Evolutionary conservation across 2,113 vertebrate genomes (phyloP).

Genomic region (Mesocricetus auratus): DNA sequence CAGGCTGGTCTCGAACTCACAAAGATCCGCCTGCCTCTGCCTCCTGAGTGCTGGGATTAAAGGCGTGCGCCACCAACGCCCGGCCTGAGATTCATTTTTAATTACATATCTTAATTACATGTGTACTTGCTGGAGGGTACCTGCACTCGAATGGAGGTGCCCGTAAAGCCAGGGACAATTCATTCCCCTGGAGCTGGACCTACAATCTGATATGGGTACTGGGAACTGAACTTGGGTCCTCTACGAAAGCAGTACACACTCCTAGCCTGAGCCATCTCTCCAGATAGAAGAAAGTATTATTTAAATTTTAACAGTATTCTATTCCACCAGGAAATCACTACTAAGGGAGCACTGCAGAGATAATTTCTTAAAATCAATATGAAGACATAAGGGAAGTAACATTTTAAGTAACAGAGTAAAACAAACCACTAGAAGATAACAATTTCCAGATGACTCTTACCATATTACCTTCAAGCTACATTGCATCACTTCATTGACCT

Average conservation of each 20-base stretch:
- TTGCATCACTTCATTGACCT: constrained; percentile 9
- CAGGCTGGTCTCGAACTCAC: no score
- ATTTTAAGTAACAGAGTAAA: constrained; percentile 61
- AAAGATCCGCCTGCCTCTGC: no score
- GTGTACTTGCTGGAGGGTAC: no score
- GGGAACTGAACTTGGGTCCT: background rate
- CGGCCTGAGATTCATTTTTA: no score
- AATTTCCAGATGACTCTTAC: constrained; percentile 21
- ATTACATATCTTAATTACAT: background rate
- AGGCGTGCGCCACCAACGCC: no score
- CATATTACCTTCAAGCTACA: constrained; percentile 40
- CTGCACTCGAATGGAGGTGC: background rate
- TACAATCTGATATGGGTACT: background rate
- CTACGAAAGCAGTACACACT: background rate
- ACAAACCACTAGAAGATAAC: background rate
- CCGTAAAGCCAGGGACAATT: background rate
- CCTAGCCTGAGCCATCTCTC: background rate
- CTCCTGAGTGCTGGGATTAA: no score
- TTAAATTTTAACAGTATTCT: constrained; percentile 39
- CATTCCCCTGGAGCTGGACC: background rate
- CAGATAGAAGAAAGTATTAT: background rate
- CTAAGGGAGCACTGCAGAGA: background rate
- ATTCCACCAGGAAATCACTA: constrained; percentile 37
- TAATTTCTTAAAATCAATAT: constrained; percentile 50
- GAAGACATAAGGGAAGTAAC: background rate